Percentiles rank a stretch among this genome's conserved stretches.
Evolutionary conservation across 1,140 invertebrate species (phyloP).

Genomic region (Drosophila varians): DNA sequence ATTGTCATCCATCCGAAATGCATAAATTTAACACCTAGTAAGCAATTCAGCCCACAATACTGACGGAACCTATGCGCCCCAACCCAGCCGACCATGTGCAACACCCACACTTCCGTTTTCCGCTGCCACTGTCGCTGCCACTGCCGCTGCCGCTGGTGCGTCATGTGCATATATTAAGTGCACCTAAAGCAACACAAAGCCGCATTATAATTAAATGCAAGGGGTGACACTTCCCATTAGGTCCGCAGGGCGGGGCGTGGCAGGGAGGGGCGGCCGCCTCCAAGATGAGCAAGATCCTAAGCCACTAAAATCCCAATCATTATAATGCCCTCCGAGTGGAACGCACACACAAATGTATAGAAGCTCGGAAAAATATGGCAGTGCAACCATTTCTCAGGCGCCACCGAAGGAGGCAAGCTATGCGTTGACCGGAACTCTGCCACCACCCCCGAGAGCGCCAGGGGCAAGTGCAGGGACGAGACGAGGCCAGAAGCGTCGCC

Average conservation of each 20-base stretch:
- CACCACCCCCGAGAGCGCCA: neutral
- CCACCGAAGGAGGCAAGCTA: conserved; percentile 33
- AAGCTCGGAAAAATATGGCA: neutral
- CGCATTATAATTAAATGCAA: conserved; percentile 75
- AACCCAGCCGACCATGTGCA: conserved; percentile 67
- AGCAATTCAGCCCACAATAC: conserved; percentile 57
- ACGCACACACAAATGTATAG: neutral
- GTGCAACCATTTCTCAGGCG: conserved; percentile 19
- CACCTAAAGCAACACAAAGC: conserved; percentile 56
- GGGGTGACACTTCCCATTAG: neutral
- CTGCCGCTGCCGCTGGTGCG: conserved; percentile 44
- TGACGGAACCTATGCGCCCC: conserved; percentile 54
- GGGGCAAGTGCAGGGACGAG: conserved; percentile 26
- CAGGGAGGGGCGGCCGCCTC: too few relatives aligned
- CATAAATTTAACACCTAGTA: conserved; percentile 81
- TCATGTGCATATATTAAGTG: conserved; percentile 77
- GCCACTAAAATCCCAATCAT: neutral
- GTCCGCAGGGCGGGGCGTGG: neutral
- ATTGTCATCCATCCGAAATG: conserved; percentile 77
- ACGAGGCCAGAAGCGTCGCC: conserved; percentile 41
- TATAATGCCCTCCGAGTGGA: neutral
- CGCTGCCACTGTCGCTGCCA: conserved; percentile 42
- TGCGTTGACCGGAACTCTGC: conserved; percentile 54
- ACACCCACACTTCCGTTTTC: conserved; percentile 80
- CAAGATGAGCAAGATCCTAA: conserved; percentile 3